These are phyloP conservation scores for Polyommatus icarus DNA, from an alignment of 2,888 invertebrate genomes.

Conservation along the genomic window DNA sequence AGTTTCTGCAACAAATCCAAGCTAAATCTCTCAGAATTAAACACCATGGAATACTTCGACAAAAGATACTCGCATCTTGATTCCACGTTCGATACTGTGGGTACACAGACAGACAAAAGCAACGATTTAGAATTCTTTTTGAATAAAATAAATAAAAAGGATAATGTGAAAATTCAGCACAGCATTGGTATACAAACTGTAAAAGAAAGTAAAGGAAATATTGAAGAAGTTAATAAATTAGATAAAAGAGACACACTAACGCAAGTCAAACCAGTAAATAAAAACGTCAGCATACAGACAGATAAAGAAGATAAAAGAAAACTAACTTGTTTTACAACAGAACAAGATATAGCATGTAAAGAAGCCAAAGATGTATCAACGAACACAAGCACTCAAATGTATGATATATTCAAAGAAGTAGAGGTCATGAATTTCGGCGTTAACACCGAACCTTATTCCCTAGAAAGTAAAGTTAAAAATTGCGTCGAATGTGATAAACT, in stretches of 20 bases:
- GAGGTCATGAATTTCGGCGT: constrained; percentile 40
- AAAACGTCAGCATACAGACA: constrained; percentile 37
- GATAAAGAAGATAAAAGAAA: constrained; percentile 19
- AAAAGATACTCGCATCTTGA: constrained; percentile 44
- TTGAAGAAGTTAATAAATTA: neutral
- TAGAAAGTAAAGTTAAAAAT: constrained; percentile 50
- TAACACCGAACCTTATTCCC: constrained; percentile 39
- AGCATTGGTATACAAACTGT: constrained; percentile 12
- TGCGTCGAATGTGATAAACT: constrained; percentile 48
- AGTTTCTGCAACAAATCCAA: constrained; percentile 63
- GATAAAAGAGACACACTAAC: neutral
- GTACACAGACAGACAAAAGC: constrained; percentile 51
- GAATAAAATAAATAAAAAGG: neutral
- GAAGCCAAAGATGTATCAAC: constrained; percentile 34
- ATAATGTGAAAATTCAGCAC: neutral
- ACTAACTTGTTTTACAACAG: constrained; percentile 3
- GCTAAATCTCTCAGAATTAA: constrained; percentile 47
- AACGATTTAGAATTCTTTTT: neutral
- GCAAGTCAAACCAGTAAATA: neutral
- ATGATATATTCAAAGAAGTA: constrained; percentile 38
- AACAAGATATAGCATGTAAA: constrained; percentile 5
- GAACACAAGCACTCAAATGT: constrained; percentile 34
- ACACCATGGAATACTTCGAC: constrained; percentile 44
- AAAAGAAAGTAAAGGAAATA: neutral
- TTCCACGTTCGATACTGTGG: constrained; percentile 44